Evolutionary conservation across 2,888 invertebrate species (phyloP), one percentile per base, ranked within the genome.

Genomic region (Anoncus sp.): DNA sequence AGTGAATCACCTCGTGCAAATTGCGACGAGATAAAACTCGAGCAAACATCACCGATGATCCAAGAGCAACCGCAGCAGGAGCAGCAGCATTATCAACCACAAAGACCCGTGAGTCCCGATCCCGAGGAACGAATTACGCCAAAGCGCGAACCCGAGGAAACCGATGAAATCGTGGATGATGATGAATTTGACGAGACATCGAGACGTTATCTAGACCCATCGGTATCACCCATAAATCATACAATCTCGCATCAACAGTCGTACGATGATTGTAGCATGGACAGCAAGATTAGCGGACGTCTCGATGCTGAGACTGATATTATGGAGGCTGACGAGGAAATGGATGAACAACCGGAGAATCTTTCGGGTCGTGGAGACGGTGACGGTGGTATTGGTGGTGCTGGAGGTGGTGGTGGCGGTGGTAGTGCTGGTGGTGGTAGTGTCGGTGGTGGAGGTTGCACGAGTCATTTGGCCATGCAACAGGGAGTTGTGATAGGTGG

Each of bases 271-370:
- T 95, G 95, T 92, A 96, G 96, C 91, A 94, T 95, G 93, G 95
- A 95, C 86, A 91, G 91, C 51, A 95, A 95, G 89, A 96, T 94
- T 92, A 95, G 95, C 90, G 93, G 93, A 90, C 92, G 94, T 87
- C 66, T 90, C 18, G 90, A 90, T 31, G 92, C 91, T 75, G 92
- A 92, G 38, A 93, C 93, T 82, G 93, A 93, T 89, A 93, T 93
- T 81, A 94, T 93, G 89, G 93, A 94, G 88, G 94, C 93, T 88
- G 94, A 94, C 80, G 95, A 95, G 90, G 92, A 92, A 76, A 92
- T 93, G 86, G 96, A 96, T 89, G 96, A 96, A 83, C 96, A 96
- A 91, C 96, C 96, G 87, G 96, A 96, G 92, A 96, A 96, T 92
- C 93, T 96, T 86, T 96, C 96, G 88, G 94, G 94, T 57, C 82